Percentiles rank a stretch among this genome's conserved stretches.
These are phyloP conservation scores for Haliclona indistincta DNA, from an alignment of 37 sponge, comb jelly and placozoan species.

Conservation along the genomic window DNA sequence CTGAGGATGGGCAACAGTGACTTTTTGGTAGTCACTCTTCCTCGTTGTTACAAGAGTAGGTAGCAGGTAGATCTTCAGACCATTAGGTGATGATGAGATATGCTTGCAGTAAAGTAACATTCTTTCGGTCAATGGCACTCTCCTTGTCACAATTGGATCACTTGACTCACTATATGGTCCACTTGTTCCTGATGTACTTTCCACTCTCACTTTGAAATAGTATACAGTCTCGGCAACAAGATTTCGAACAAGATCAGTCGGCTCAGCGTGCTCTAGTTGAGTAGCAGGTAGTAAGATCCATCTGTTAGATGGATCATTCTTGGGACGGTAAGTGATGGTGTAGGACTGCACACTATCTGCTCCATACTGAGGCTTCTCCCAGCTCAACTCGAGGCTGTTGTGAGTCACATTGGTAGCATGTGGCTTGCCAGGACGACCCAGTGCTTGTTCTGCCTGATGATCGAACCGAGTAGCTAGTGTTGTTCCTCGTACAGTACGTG, in stretches of 20 bases:
- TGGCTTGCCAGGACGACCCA: slow-evolving; percentile 5
- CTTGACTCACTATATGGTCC: slow-evolving; percentile 5
- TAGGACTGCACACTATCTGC: neutral
- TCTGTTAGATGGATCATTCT: neutral
- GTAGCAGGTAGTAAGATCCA: no score
- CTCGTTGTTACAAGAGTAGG: no score
- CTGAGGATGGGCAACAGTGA: no score
- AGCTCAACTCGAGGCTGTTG: neutral
- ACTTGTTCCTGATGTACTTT: slow-evolving; percentile 8
- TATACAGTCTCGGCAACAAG: neutral
- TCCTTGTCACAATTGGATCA: neutral
- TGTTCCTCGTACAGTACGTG: no score
- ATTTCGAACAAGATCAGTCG: no score
- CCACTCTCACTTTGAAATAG: slow-evolving; percentile 10
- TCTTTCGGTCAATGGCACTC: no score
- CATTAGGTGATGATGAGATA: no score
- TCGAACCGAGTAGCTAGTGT: no score
- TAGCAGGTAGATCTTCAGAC: no score
- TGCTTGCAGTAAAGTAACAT: no score
- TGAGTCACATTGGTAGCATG: neutral
- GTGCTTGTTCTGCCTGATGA: no score
- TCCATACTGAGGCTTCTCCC: slow-evolving; percentile 17
- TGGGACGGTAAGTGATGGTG: neutral
- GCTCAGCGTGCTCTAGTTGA: neutral
- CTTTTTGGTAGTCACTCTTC: no score